These are phyloP conservation scores for Melanerpes aurifrons DNA, from an alignment of 2,113 vertebrate genomes.

Conservation along the genomic window DNA sequence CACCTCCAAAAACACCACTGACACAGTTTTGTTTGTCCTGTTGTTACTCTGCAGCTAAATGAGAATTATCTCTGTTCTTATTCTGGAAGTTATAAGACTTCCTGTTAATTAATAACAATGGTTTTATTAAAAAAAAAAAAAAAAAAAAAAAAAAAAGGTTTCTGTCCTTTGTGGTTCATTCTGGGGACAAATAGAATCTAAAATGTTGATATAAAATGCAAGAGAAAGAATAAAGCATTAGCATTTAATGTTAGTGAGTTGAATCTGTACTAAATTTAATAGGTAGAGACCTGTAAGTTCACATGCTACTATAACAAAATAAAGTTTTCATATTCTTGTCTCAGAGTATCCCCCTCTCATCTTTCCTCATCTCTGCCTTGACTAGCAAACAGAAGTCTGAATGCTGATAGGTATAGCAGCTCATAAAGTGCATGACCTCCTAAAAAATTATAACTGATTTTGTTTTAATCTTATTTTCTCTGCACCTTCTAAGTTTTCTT, in stretches of 20 bases:
- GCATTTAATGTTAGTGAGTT: constrained; percentile 15
- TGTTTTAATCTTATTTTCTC: neutral
- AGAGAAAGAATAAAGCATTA: neutral
- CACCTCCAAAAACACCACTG: accelerated
- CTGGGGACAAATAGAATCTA: neutral
- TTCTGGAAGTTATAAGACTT: neutral
- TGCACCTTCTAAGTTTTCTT: accelerated
- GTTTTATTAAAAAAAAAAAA: neutral
- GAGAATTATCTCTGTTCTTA: neutral
- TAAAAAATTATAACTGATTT: neutral
- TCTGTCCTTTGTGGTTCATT: neutral
- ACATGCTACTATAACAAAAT: neutral
- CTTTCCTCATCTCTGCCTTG: neutral
- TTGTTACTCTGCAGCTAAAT: neutral
- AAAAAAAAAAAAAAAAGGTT: neutral
- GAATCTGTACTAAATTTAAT: neutral
- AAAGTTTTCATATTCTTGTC: neutral
- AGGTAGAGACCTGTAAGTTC: neutral
- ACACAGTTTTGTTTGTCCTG: neutral
- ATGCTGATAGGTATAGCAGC: neutral
- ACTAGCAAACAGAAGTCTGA: neutral
- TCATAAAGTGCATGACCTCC: neutral
- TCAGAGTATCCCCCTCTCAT: neutral
- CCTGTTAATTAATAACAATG: neutral
- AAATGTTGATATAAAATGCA: constrained; percentile 30